A percentile compares a stretch with the other conserved stretches of the same genome.
phyloP scores from a whole-genome alignment of 2,797 vertebrate genomes.

The Denticeps clupeoides region DNA sequence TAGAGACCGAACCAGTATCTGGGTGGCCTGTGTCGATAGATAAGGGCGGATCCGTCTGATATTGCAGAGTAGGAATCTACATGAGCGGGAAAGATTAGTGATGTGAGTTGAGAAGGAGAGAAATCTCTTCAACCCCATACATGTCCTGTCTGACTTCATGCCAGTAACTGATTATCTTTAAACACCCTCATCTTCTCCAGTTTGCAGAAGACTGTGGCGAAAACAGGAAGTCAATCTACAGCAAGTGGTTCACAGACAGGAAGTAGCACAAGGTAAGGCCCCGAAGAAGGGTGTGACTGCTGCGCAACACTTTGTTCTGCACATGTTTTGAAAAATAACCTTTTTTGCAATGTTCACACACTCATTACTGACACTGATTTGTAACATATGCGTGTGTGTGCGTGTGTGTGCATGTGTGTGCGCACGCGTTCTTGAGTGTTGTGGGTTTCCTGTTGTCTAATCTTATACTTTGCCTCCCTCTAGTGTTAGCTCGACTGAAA shows the following conservation, averaged over 20 bases:
- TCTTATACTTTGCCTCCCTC: constrained; percentile 41
- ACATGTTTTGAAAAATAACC: too few relatives aligned
- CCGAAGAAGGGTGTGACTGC: background rate
- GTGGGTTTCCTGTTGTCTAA: background rate
- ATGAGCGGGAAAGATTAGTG: too few relatives aligned
- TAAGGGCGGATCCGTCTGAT: too few relatives aligned
- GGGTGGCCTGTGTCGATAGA: too few relatives aligned
- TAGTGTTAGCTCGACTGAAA: constrained; percentile 57
- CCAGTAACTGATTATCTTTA: too few relatives aligned
- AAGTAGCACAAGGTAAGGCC: constrained; percentile 52
- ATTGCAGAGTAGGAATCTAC: too few relatives aligned
- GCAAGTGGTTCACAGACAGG: constrained; percentile 38
- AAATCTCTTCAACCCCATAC: too few relatives aligned
- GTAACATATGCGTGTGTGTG: background rate
- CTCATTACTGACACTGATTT: background rate
- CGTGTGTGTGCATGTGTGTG: constrained; percentile 3
- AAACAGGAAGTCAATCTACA: constrained; percentile 61
- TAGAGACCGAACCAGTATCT: too few relatives aligned
- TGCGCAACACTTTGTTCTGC: too few relatives aligned
- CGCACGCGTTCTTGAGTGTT: background rate
- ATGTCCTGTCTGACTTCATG: too few relatives aligned
- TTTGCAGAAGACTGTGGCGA: constrained; percentile 48
- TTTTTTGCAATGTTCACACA: too few relatives aligned
- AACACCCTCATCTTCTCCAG: constrained; percentile 42
- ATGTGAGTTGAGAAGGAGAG: too few relatives aligned